Percentiles rank a stretch among this genome's conserved stretches.
Evolutionary conservation across 1,140 invertebrate genomes (phyloP).

Genomic region (Nasonia giraulti): DNA sequence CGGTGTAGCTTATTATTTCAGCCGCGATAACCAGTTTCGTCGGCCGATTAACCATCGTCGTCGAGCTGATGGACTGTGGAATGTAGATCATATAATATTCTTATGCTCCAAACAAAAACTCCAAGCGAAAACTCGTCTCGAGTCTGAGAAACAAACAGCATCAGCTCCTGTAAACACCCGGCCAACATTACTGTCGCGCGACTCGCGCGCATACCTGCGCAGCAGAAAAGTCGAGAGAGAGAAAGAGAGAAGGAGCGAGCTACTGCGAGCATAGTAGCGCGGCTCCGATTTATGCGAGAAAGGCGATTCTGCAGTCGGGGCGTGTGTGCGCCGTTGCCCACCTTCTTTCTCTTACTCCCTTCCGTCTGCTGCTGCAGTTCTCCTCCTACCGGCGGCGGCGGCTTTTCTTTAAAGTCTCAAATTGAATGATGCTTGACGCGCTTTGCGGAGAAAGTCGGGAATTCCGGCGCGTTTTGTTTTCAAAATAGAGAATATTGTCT

Average conservation of each 20-base stretch:
- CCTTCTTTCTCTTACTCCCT: background rate
- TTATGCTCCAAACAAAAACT: too few relatives aligned
- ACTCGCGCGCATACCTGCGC: background rate
- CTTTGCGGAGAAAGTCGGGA: background rate
- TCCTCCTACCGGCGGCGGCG: background rate
- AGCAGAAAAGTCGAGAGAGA: background rate
- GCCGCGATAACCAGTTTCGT: constrained; percentile 41
- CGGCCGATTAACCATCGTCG: constrained; percentile 17
- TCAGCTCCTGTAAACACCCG: too few relatives aligned
- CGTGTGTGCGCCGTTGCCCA: background rate
- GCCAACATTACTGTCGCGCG: background rate
- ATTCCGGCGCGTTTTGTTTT: background rate
- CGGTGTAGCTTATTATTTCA: constrained; percentile 18
- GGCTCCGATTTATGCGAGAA: constrained; percentile 33
- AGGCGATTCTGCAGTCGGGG: constrained; percentile 2
- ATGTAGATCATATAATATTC: too few relatives aligned
- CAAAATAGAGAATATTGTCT: background rate
- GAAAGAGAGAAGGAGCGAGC: background rate
- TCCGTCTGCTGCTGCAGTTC: background rate
- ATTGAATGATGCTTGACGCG: constrained; percentile 19
- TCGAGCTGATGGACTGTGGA: constrained; percentile 11
- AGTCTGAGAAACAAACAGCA: too few relatives aligned
- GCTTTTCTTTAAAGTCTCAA: constrained; percentile 16
- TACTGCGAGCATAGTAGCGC: constrained; percentile 16
- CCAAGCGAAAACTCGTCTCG: too few relatives aligned